These are phyloP conservation scores for Cephus pulcher DNA, from an alignment of 2,888 invertebrate species.

Conservation along the genomic window DNA sequence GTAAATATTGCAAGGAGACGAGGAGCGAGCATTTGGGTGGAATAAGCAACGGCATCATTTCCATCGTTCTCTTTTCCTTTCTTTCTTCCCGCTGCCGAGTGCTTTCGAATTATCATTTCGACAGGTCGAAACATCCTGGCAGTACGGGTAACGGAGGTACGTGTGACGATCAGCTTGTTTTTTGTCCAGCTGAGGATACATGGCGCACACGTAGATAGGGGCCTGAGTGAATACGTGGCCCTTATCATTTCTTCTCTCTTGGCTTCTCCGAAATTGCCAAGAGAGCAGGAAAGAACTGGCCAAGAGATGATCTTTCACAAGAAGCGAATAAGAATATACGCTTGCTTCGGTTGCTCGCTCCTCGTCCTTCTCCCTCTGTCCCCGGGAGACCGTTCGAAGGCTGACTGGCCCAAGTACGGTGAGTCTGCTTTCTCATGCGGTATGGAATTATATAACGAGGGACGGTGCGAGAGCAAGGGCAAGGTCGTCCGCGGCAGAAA, in stretches of 20 bases:
- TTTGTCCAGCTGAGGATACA: background rate
- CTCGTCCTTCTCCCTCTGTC: background rate
- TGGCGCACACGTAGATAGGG: background rate
- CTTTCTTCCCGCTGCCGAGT: background rate
- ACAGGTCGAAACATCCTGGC: background rate
- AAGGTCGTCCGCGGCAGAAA: constrained; percentile 25
- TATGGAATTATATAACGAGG: constrained; percentile 6
- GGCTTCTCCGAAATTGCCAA: background rate
- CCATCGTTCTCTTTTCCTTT: no score
- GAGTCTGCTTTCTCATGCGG: constrained; percentile 1
- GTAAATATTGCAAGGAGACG: constrained; percentile 12
- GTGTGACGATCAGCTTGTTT: background rate
- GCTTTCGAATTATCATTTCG: background rate
- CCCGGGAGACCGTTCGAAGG: background rate
- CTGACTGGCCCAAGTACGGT: background rate
- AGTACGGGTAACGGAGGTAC: background rate
- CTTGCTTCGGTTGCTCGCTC: background rate
- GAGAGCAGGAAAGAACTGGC: background rate
- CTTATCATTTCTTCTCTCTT: background rate
- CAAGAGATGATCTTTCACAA: background rate
- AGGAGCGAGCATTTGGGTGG: no score
- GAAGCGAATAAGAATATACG: background rate
- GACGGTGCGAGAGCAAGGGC: constrained; percentile 16
- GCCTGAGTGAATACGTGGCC: background rate
- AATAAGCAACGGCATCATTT: background rate